Base-by-base conservation (phyloP, 2,797 vertebrate genomes). In the Parambassis ranga region DNA sequence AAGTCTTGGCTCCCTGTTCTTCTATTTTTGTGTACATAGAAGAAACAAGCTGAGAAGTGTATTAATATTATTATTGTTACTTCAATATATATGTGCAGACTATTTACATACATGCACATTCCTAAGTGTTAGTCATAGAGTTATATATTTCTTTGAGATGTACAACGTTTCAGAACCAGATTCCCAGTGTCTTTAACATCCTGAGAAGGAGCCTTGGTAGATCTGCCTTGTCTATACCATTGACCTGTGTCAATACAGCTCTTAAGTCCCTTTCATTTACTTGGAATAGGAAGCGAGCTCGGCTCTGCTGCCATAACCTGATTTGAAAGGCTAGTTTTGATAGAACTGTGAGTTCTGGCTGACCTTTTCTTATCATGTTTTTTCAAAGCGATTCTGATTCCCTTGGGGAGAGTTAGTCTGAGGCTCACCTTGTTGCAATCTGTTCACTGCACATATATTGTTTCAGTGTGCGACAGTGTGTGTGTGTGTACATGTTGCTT, bases 301-400 rank as follows among this genome's bases (percentile, higher is more conserved):
- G 38, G 15, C 30, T 56, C 47, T 28, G 37, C 30, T 59, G 59
- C 35, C 32, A 26, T 57, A 28, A 61, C 65, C 63, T 13, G 9
- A 60, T 74, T 68, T 73, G 27, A 58, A 72, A 73, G 43, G 51
- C 55, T 39, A 23, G 57, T 28, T 65, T 68, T 53, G 50, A 77
- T 42, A 32, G 56, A 57, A 23, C n/a, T n/a, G n/a, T n/a, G 51
- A 71, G 43, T 65, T 68, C 60, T 26, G 13, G 33, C 36, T 83
- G 62, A 75, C 69, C 71, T 78, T n/a, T 67, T 83, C 62, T 36
- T 47, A 30, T 35, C 18, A 5, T 59, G 10, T 37, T 69, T 60
- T 82, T 41, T 26, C 28, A 48, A 58, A 72, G 43, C 48, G 44
- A 63, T 47, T 72, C 39, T 30, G 23, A 55, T 30, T 57, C 38